Conservation (phyloP, 1,140 invertebrate genomes). For the Lasioglossum albipes region DNA sequence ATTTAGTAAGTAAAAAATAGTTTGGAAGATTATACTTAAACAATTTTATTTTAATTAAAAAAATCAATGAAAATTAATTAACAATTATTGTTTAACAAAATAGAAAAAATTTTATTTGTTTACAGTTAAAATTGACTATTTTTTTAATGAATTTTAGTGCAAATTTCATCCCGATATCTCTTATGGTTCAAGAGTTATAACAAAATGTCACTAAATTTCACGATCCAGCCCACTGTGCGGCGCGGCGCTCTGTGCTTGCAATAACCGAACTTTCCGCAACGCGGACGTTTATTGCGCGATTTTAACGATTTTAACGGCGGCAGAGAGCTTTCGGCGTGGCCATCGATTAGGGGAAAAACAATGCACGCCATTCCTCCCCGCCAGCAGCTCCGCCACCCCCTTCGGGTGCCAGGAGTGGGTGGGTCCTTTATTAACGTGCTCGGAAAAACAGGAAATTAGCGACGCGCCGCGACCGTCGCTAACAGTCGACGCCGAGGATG, state of each 20-base stretch:
- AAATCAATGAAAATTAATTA: too few species aligned
- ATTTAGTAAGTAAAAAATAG: too few species aligned
- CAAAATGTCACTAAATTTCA: too few species aligned
- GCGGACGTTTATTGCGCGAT: constrained; percentile 28
- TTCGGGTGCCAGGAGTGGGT: background rate
- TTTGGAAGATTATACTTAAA: too few species aligned
- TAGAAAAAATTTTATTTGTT: too few species aligned
- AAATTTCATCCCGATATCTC: too few species aligned
- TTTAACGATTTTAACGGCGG: constrained; percentile 38
- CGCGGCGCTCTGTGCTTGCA: background rate
- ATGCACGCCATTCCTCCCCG: constrained; percentile 4
- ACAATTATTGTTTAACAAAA: too few species aligned
- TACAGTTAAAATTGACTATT: too few species aligned
- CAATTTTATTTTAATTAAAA: too few species aligned
- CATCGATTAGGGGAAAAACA: constrained; percentile 54
- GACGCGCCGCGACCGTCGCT: constrained; percentile 54
- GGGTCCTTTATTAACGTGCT: constrained; percentile 53
- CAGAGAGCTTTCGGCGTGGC: constrained; percentile 27
- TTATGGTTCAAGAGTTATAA: too few species aligned
- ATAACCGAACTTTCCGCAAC: constrained; percentile 7
- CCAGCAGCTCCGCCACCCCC: background rate
- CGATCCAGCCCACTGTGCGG: too few species aligned
- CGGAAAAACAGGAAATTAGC: constrained; percentile 65
- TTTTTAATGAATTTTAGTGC: too few species aligned
- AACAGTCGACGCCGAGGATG: constrained; percentile 23